phyloP scores from a whole-genome alignment of 2,113 vertebrate genomes.

The Nibea albiflora region DNA sequence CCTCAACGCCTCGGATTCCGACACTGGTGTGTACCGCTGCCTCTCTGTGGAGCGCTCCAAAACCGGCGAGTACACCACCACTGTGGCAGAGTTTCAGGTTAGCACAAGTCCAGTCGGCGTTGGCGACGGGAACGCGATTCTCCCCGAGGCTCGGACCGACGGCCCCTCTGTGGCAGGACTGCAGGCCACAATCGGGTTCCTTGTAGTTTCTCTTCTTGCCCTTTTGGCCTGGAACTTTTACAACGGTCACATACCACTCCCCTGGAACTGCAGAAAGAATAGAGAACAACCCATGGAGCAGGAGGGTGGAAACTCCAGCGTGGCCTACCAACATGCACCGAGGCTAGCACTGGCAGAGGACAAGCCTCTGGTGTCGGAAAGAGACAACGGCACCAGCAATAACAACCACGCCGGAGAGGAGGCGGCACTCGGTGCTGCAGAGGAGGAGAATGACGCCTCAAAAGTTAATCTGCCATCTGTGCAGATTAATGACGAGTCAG shows the following conservation, averaged over 20 bases:
- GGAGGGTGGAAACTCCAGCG: neutral
- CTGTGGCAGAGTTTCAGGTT: slow-evolving; percentile 67
- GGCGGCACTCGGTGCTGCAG: neutral
- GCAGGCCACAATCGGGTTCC: slow-evolving; percentile 42
- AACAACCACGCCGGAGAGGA: slow-evolving; percentile 61
- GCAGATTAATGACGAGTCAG: slow-evolving; percentile 68
- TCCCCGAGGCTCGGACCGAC: neutral
- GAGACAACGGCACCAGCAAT: slow-evolving; percentile 50
- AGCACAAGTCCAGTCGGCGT: neutral
- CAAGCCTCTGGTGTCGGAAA: slow-evolving; percentile 49
- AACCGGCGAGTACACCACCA: slow-evolving; percentile 42
- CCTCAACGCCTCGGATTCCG: slow-evolving; percentile 52
- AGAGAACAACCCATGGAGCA: slow-evolving; percentile 16
- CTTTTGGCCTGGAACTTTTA: slow-evolving; percentile 82
- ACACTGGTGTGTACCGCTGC: slow-evolving; percentile 80
- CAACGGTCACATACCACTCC: slow-evolving; percentile 73
- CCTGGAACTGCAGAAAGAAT: slow-evolving; percentile 32
- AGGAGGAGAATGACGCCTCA: slow-evolving; percentile 7
- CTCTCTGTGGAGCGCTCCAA: slow-evolving; percentile 74
- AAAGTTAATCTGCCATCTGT: slow-evolving; percentile 20
- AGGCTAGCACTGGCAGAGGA: slow-evolving; percentile 10
- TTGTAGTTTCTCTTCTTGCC: slow-evolving; percentile 64
- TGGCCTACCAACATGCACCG: neutral
- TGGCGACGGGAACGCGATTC: accelerated
- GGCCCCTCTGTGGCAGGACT: slow-evolving; percentile 51